Conservation (phyloP, 2,888 invertebrate genomes). For the Temnothorax ravouxi region DNA sequence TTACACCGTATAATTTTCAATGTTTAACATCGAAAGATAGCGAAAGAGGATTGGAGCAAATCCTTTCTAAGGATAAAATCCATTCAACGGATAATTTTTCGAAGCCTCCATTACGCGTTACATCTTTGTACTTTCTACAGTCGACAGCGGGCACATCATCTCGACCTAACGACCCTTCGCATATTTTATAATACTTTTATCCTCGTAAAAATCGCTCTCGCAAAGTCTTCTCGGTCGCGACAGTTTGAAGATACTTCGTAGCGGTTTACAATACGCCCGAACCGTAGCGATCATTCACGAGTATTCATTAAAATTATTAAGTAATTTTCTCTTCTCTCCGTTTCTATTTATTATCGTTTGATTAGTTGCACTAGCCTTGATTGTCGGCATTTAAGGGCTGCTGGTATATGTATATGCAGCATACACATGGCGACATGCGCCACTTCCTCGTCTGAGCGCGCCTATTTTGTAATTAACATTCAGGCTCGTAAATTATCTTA, state of each 20-base stretch:
- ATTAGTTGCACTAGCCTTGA: conserved; percentile 86
- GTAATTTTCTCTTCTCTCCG: conserved; percentile 63
- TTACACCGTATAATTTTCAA: conserved; percentile 15
- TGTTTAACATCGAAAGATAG: conserved; percentile 18
- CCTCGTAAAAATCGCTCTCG: conserved; percentile 40
- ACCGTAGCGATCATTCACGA: conserved; percentile 68
- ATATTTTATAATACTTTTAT: conserved; percentile 44
- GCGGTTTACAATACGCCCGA: conserved; percentile 54
- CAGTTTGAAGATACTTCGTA: conserved; percentile 16
- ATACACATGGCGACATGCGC: conserved; percentile 79
- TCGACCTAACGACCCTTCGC: conserved; percentile 60
- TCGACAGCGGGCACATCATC: conserved; percentile 71
- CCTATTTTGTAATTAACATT: conserved; percentile 51
- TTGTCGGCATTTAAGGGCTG: conserved; percentile 86
- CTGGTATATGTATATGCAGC: conserved; percentile 80
- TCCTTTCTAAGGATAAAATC: not conserved
- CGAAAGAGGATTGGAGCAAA: not conserved
- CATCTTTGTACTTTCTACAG: conserved; percentile 72
- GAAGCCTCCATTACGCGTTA: conserved; percentile 56
- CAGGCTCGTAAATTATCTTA: conserved; percentile 13
- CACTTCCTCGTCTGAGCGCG: conserved; percentile 69
- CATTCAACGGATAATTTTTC: not conserved
- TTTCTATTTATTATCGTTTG: conserved; percentile 84
- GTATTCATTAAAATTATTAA: conserved; percentile 73
- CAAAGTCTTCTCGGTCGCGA: conserved; percentile 22